phyloP scores from a whole-genome alignment of 30 jellyfish, hydroid and myxozoan species.

The Mastigias papua region DNA sequence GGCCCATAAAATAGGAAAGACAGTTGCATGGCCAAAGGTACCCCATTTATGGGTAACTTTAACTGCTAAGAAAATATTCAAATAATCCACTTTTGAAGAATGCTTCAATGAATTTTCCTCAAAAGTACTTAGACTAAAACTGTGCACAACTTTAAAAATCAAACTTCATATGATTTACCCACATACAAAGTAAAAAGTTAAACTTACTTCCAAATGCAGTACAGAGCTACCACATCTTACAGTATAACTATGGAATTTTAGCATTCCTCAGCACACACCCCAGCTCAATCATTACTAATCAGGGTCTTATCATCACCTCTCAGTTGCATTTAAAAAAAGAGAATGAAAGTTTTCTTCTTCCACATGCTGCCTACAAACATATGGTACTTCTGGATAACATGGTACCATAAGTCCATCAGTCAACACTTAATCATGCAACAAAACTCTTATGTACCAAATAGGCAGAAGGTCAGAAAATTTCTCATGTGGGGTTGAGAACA shows the following conservation, averaged over 20 bases:
- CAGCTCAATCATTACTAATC: not conserved
- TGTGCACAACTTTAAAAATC: not conserved
- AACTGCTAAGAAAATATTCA: not conserved
- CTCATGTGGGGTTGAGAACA: not conserved
- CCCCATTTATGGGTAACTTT: not conserved
- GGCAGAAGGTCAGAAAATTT: not conserved
- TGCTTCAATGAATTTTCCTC: not conserved
- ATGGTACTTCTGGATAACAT: not conserved
- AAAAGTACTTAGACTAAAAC: not conserved
- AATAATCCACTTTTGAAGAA: not conserved
- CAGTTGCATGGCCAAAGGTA: not conserved
- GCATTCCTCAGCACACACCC: not conserved
- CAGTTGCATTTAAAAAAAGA: not conserved
- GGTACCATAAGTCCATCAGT: not conserved
- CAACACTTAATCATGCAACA: not conserved
- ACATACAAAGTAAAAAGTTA: not conserved
- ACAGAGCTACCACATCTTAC: not conserved
- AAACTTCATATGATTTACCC: not conserved
- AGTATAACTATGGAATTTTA: not conserved
- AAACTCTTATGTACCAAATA: not conserved
- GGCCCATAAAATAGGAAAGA: not conserved
- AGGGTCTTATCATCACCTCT: not conserved
- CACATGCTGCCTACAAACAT: not conserved
- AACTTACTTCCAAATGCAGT: not conserved
- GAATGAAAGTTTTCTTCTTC: not conserved